Base-by-base conservation (phyloP, 2,888 invertebrate genomes). In the Drosophila recens region DNA sequence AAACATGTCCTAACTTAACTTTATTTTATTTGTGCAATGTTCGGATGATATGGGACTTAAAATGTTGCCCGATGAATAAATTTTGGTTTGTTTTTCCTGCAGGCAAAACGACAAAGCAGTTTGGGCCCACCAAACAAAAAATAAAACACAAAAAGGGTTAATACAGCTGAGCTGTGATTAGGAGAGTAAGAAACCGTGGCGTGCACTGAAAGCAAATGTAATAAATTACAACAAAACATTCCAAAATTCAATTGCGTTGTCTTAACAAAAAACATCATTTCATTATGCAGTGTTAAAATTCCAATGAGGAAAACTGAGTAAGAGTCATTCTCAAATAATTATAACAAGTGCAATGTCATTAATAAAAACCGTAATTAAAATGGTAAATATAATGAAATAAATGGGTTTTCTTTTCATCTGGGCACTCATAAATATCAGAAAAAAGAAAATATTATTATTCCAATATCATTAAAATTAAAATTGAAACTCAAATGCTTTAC, bases 1-100 rank as follows among this genome's bases (percentile, higher is more conserved):
- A 62, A 67, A 58, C 70, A 56, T 71, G 77, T 62, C 73, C 80
- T 72, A 72, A 75, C 72, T 80, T 72, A 86, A 83, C 80, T 82
- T 72, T 82, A 79, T 82, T 82, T 86, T 72, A 82, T 86, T 74
- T 87, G 80, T 72, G 80, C 77, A 72, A 54, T 54, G 51, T 42
- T 68, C 61, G 49, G 9, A 53, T 66, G 62, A 70, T 73, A 70
- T 61, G 75, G 52, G 63, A 61, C 61, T 58, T 64, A 54, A 43
- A 57, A 27, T 17, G 40, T 46, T 61, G 66, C 13, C 38, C 36
- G 56, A 66, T 71, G 71, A 67, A 67, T 79, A 67, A 61, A 70
- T 74, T 79, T 51, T 59, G 30, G 49, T 58, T 61, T 56, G 15
- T 23, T 45, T 46, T 57, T 48, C 17, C 36, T 61, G 11, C 20